Base-by-base conservation (phyloP, 2,113 vertebrate genomes). In the Brevimyrus niger region DNA sequence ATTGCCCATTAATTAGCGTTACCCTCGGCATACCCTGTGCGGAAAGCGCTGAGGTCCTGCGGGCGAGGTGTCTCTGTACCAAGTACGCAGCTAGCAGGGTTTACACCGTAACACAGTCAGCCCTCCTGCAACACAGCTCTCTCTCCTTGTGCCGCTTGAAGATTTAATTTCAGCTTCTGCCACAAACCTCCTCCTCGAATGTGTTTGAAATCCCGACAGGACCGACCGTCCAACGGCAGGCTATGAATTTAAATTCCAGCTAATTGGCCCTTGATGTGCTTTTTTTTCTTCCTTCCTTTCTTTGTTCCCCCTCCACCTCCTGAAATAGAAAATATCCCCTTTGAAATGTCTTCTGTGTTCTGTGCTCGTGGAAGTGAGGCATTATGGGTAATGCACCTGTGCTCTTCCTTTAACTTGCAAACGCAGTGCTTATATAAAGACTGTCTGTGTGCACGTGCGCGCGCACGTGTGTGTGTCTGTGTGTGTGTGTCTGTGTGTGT, bases 241-340 rank as follows among this genome's bases (percentile, higher is more conserved):
- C 44, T 65, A 69, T 73, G 38, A 27, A 47, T 69, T 65, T 15
- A 65, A 88, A 88, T 88, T 88, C 44, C 15, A 47, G 21, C 42
- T 69, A 65, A 88, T 69, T 88, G 87, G 19, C n/a, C 42, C 55
- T 69, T 88, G 55, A 69, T 88, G 61, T 35, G 50, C 35, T 88
- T 69, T 88, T 47, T 87, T 19, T 42, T 8, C n/a, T 8, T 31
- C 27, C 19, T 80, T 15, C 7, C 15, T 38, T 15, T n/a, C 31
- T 80, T 19, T 44, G 21, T 27, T 73, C 38, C 21, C n/a, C 31
- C 31, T 87, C 61, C 61, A 69, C 61, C 61, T 69, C 61, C 61
- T 69, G 84, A 31, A 53, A 87, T 87, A 50, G 50, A 35, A 38
- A 87, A 87, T 53, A 87, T 87, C 50, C 48, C 50, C 27, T 87